Conservation (phyloP, 1,140 invertebrate genomes). For the Teleogryllus occipitalis region DNA sequence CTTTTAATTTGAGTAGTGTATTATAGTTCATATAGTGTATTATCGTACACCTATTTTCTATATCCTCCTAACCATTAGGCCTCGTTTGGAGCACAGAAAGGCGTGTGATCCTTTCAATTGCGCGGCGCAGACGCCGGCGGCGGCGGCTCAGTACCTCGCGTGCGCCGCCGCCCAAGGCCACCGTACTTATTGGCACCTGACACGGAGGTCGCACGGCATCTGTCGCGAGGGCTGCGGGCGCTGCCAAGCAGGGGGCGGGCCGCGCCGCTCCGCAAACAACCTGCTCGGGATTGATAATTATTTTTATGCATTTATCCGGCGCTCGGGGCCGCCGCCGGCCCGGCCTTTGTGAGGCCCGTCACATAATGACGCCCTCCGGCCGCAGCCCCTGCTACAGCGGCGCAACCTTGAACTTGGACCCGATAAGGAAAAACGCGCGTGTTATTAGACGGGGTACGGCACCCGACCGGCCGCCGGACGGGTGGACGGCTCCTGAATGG, state of each 20-base stretch:
- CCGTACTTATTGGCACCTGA: neutral
- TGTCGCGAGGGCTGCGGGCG: neutral
- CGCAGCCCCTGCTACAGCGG: neutral
- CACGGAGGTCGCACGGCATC: neutral
- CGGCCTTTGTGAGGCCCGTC: neutral
- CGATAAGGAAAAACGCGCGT: neutral
- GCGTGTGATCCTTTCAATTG: neutral
- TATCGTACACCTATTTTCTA: too few relatives aligned
- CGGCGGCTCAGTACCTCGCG: neutral
- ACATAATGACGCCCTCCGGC: neutral
- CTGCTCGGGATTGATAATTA: slow-evolving; percentile 4
- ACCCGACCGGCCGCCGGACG: too few relatives aligned
- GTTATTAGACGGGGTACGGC: neutral
- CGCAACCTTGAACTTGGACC: neutral
- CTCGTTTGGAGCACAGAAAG: too few relatives aligned
- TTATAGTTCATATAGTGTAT: too few relatives aligned
- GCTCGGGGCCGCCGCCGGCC: too few relatives aligned
- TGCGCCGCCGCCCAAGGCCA: neutral
- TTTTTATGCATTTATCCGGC: neutral
- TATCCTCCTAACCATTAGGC: too few relatives aligned
- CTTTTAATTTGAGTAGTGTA: too few relatives aligned
- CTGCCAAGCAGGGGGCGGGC: too few relatives aligned
- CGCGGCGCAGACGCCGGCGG: too few relatives aligned
- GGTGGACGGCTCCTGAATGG: too few relatives aligned
- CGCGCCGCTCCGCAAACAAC: neutral